Percentiles rank a stretch among this genome's conserved stretches.
Evolutionary conservation across 2,888 invertebrate genomes (phyloP).

Genomic region (Pteria penguin): DNA sequence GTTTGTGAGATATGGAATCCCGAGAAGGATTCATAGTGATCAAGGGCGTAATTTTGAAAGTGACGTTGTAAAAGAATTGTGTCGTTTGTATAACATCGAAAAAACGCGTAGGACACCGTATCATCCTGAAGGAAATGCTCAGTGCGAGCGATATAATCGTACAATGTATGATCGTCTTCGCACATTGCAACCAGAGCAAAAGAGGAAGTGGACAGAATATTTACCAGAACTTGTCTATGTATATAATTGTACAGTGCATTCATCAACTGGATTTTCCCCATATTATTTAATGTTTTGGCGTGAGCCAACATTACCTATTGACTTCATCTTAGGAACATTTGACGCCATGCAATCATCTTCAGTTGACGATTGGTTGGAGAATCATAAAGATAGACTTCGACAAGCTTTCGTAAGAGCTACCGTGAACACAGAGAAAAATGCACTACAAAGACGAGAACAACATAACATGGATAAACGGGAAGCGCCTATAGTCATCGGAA

Average conservation of each 20-base stretch:
- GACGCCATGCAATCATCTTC: too few relatives aligned
- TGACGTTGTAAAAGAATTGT: too few relatives aligned
- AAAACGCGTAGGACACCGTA: conserved; percentile 41
- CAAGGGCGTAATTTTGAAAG: too few relatives aligned
- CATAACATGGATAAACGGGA: background rate
- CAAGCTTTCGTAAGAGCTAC: too few relatives aligned
- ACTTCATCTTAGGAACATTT: too few relatives aligned
- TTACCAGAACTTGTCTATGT: conserved; percentile 46
- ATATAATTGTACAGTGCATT: conserved; percentile 45
- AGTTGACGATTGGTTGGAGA: background rate
- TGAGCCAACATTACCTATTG: conserved; percentile 38
- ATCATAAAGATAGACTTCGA: conserved; percentile 4
- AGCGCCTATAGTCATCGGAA: conserved; percentile 4
- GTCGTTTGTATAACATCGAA: too few relatives aligned
- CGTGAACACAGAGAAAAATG: too few relatives aligned
- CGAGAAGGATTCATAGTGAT: too few relatives aligned
- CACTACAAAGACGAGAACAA: background rate
- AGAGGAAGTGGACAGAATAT: conserved; percentile 47
- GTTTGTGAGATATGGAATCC: conserved; percentile 50
- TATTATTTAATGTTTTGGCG: conserved; percentile 44
- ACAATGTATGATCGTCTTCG: conserved; percentile 51
- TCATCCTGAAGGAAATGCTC: conserved; percentile 39
- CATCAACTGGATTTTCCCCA: conserved; percentile 46
- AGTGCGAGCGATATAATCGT: too few relatives aligned
- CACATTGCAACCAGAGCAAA: conserved; percentile 44